Conservation (phyloP, 2,888 invertebrate genomes). For the Melipona beecheii region DNA sequence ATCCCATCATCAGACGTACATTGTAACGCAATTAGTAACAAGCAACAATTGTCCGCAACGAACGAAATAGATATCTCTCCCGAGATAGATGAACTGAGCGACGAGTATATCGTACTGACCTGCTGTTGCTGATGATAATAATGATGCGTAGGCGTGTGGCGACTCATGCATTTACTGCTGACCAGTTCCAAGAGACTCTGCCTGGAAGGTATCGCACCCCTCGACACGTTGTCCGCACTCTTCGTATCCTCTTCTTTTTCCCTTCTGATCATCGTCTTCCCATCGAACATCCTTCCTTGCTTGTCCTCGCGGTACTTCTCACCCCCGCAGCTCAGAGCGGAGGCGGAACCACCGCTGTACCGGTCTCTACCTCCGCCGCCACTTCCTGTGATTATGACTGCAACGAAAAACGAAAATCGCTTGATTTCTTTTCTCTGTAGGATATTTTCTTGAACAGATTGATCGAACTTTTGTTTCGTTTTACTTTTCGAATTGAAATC, state of each 20-base stretch:
- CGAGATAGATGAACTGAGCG: neutral
- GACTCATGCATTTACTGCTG: conserved; percentile 81
- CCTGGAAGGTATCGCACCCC: conserved; percentile 78
- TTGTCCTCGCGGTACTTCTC: conserved; percentile 74
- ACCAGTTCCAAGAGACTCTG: conserved; percentile 82
- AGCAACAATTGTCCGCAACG: neutral
- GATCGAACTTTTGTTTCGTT: too few species aligned
- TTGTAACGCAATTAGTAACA: conserved; percentile 2
- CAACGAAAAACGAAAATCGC: conserved; percentile 22
- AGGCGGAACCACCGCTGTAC: conserved; percentile 77
- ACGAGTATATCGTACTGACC: conserved; percentile 68
- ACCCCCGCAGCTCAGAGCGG: conserved; percentile 74
- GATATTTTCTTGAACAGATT: too few species aligned
- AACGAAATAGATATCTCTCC: neutral
- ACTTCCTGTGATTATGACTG: conserved; percentile 65
- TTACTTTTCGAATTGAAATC: too few species aligned
- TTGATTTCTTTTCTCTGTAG: too few species aligned
- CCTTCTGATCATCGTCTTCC: conserved; percentile 54
- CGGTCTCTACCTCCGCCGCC: conserved; percentile 73
- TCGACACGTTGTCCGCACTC: conserved; percentile 81
- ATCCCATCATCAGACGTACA: neutral
- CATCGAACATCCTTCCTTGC: conserved; percentile 49
- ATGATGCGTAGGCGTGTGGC: conserved; percentile 81
- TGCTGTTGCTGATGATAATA: conserved; percentile 82
- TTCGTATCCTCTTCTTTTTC: conserved; percentile 78